Conservation (phyloP, 2,888 invertebrate species). For the Nemapogon koenigi region DNA sequence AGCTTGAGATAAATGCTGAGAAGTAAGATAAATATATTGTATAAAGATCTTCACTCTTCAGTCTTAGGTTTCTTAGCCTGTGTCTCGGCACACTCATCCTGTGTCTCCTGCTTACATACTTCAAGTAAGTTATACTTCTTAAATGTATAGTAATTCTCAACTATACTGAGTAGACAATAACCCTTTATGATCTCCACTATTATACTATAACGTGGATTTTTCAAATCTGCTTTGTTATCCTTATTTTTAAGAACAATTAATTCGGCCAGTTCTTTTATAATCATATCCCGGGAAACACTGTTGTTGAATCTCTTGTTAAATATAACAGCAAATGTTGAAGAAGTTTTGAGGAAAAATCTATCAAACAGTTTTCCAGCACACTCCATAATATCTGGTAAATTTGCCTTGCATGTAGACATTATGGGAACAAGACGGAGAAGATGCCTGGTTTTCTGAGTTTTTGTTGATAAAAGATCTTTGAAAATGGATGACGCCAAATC, state of each 20-base stretch:
- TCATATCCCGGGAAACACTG: conserved; percentile 70
- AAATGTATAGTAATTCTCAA: conserved; percentile 78
- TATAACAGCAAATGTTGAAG: conserved; percentile 77
- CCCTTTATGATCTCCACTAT: conserved; percentile 84
- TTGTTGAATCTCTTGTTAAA: conserved; percentile 83
- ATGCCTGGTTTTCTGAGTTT: conserved; percentile 75
- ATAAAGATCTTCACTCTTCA: not conserved
- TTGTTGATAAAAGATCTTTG: conserved; percentile 71
- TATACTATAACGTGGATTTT: conserved; percentile 77
- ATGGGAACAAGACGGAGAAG: conserved; percentile 84
- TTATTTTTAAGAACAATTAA: conserved; percentile 72
- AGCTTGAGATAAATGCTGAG: too few species aligned
- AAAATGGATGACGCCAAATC: conserved; percentile 74
- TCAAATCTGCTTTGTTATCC: conserved; percentile 79
- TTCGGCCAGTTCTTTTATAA: conserved; percentile 77
- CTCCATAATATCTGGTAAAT: conserved; percentile 75
- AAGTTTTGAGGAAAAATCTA: conserved; percentile 73
- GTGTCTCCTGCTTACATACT: conserved; percentile 47
- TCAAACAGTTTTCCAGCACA: conserved; percentile 72
- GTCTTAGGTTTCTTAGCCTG: conserved; percentile 49
- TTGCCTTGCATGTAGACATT: conserved; percentile 80
- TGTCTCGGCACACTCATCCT: conserved; percentile 41
- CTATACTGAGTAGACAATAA: conserved; percentile 79
- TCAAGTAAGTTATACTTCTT: conserved; percentile 88
- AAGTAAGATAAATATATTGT: not conserved